Base-by-base conservation (phyloP, 1,140 invertebrate species). In the Lysiphlebus fabarum region DNA sequence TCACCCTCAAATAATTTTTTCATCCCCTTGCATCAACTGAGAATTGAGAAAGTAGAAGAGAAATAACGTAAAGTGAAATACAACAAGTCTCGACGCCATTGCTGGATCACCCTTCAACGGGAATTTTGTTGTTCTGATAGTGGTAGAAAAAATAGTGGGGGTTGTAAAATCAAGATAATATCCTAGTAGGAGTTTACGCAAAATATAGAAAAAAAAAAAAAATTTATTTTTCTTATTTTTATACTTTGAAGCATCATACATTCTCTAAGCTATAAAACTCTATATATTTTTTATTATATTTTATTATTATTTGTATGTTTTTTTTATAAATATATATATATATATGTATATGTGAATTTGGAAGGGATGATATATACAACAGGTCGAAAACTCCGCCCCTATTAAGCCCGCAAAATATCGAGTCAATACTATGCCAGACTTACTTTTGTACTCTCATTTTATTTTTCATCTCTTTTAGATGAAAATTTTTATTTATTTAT, bases 31-130 rank as follows among this genome's bases (percentile, higher is more conserved):
- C 38, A 34, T 49, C 40, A 33, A n/a, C 38, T 62, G 67, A 63
- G 67, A 67, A 65, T 70, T 65, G 70, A 70, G 66, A 70, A 59
- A 64, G 62, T 67, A 64, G 61, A 44, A 55, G 57, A 62, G 63
- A 61, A 59, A 56, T 44, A 53, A 59, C 45, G 37, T 40, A 70
- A 70, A 70, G 71, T 70, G 69, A 78, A 79, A 78, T 78, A 78
- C 72, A 77, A 78, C 76, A 78, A 78, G 76, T 78, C 76, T 69
- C 67, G 74, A 62, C 77, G 77, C 77, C 77, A 80, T 80, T 80
- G 77, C 76, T 77, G 71, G 67, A 56, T 73, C 73, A 73, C 67
- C 70, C 71, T 75, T 73, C 74, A 67, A 61, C 69, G 66, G 68
- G 70, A 75, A 67, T 75, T 73, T 74, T 69, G 71, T 71, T 67